Evolutionary conservation across 1,140 invertebrate species (phyloP).

Genomic region (Heliothis virescens): DNA sequence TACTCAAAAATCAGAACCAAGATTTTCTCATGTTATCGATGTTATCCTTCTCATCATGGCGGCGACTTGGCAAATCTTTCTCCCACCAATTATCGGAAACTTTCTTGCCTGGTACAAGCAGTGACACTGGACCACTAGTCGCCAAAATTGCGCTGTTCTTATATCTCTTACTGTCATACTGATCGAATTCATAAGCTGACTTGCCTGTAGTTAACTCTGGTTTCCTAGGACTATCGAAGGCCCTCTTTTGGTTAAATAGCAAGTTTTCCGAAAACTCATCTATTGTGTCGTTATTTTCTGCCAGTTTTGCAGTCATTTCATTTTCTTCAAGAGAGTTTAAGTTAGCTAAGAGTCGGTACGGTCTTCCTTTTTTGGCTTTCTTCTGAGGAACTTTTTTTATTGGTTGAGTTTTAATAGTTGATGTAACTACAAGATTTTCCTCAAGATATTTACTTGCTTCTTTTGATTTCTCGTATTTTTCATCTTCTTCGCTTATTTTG

Average conservation of each 20-base stretch:
- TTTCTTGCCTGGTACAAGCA: slow-evolving; percentile 42
- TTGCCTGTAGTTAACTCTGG: slow-evolving; percentile 48
- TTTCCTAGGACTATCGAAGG: neutral
- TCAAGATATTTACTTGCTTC: too few relatives aligned
- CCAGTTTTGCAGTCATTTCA: too few relatives aligned
- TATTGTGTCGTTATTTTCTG: neutral
- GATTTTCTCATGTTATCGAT: neutral
- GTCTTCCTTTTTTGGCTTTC: too few relatives aligned
- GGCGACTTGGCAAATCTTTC: neutral
- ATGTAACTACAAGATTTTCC: too few relatives aligned
- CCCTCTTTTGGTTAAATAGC: slow-evolving; percentile 7
- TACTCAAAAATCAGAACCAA: slow-evolving; percentile 43
- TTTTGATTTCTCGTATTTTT: too few relatives aligned
- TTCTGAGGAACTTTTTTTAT: too few relatives aligned
- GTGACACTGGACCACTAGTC: slow-evolving; percentile 50
- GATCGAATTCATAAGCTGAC: slow-evolving; percentile 61
- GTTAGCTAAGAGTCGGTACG: too few relatives aligned
- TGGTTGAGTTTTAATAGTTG: too few relatives aligned
- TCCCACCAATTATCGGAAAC: slow-evolving; percentile 24
- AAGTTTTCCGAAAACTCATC: neutral
- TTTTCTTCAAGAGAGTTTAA: too few relatives aligned
- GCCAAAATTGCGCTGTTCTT: slow-evolving; percentile 47
- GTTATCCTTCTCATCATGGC: neutral
- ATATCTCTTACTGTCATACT: slow-evolving; percentile 60
- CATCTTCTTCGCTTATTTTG: too few relatives aligned